Evolutionary conservation across 2,113 vertebrate genomes (phyloP).

Genomic region (Cephalopterus ornatus): DNA sequence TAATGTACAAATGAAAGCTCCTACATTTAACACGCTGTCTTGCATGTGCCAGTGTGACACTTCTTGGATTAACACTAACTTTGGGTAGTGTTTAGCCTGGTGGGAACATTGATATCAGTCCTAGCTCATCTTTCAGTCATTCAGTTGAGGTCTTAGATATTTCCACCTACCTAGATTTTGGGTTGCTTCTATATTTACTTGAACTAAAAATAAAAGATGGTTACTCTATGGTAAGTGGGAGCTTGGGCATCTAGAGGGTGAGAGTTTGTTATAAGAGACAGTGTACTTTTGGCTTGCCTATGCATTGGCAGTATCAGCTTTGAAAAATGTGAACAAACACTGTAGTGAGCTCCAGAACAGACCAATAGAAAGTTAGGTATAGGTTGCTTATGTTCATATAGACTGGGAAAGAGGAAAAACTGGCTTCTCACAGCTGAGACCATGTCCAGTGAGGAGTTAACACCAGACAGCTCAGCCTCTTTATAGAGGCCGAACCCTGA

Average conservation of each 20-base stretch:
- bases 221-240: not conserved
- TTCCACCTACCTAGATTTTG: not conserved
- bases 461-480: not conserved
- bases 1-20: not conserved
- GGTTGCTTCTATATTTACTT: not conserved
- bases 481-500: not conserved
- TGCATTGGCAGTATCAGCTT: not conserved
- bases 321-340: fast-evolving
- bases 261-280: not conserved
- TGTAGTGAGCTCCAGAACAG: not conserved
- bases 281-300: too few species aligned
- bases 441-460: not conserved
- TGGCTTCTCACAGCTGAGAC: not conserved
- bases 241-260: not conserved
- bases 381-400: not conserved
- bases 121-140: not conserved
- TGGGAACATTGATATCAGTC: not conserved
- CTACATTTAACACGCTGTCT: not conserved
- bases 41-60: not conserved
- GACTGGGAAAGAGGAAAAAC: not conserved
- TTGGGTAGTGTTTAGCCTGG: not conserved
- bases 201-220: not conserved
- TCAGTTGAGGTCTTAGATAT: not conserved
- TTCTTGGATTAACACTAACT: not conserved
- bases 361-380: not conserved